Base-by-base conservation (phyloP, 2,888 invertebrate species). In the Bombyx huttoni region DNA sequence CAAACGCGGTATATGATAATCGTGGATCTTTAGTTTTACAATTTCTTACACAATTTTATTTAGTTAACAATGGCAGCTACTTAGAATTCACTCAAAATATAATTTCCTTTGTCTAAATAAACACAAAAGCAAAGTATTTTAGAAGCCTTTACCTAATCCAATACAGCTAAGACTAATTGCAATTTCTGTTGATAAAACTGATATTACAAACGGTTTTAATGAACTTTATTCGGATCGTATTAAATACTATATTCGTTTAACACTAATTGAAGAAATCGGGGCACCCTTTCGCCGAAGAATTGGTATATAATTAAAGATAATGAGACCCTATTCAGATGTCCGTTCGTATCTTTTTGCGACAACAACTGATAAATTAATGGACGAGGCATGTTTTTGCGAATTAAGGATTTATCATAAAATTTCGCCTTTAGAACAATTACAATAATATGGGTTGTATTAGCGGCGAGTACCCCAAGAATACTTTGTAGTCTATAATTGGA, bases 311-410 rank as follows among this genome's bases (percentile, higher is more conserved):
- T 87, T 87, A 86, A 79, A 76, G 83, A 83, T 87, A 87, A 87
- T 87, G 86, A 87, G 86, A 75, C 77, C 78, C 83, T 78, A 86
- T 87, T 86, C 86, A 87, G 78, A 80, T 82, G 86, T 84, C 85
- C 79, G 80, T 80, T 82, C 81, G 79, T 70, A 77, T 78, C 77
- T 76, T 72, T 77, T 76, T 65, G 67, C 58, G 55, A 56, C 49
- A 54, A 65, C 40, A 53, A 62, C 45, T 54, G 56, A 51, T 54
- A 62, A 57, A 53, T 33, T 13, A 13, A 57, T 61, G 68, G 72
- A 79, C 57, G 49, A 35, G 72, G 66, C 55, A 70, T 52, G 34
- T 54, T 54, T 49, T 48, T 13, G 12, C 6, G 9, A 12, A 40
- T 40, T 40, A 10, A 45, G 24, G 49, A 45, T 54, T 52, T 50